Conservation (phyloP, 2,797 vertebrate genomes). For the Graptemys geographica region DNA sequence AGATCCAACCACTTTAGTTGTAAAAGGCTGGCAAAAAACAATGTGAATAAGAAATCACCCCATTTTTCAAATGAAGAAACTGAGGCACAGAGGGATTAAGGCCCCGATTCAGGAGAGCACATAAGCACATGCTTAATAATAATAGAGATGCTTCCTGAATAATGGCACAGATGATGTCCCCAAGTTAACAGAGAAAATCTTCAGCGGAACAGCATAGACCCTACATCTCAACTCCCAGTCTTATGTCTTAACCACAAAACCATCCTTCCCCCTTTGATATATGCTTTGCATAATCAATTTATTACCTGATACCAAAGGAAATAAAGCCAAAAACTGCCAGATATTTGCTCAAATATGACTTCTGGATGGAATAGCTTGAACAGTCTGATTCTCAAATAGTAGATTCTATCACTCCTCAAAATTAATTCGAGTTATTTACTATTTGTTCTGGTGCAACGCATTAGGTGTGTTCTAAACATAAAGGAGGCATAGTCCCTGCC, state of each 20-base stretch:
- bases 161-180: not conserved
- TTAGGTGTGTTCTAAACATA: not conserved
- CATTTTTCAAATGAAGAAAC: not conserved
- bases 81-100: not conserved
- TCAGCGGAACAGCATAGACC: not conserved
- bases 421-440: not conserved
- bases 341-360: not conserved
- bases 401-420: not conserved
- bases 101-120: not conserved
- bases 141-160: not conserved
- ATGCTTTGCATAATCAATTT: not conserved
- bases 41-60: fast-evolving
- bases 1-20: not conserved
- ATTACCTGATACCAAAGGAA: not conserved
- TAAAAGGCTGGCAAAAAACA: not conserved
- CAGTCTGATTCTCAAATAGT: not conserved
- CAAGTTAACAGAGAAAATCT: not conserved
- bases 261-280: not conserved
- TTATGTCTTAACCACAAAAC: not conserved
- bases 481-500: no score
- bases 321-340: not conserved
- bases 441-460: not conserved
- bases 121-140: not conserved
- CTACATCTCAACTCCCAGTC: no score
- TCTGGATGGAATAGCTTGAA: not conserved